Evolutionary conservation across 1,140 invertebrate genomes (phyloP), one percentile per base, ranked within the genome.

Genomic region (Centruroides vittatus): DNA sequence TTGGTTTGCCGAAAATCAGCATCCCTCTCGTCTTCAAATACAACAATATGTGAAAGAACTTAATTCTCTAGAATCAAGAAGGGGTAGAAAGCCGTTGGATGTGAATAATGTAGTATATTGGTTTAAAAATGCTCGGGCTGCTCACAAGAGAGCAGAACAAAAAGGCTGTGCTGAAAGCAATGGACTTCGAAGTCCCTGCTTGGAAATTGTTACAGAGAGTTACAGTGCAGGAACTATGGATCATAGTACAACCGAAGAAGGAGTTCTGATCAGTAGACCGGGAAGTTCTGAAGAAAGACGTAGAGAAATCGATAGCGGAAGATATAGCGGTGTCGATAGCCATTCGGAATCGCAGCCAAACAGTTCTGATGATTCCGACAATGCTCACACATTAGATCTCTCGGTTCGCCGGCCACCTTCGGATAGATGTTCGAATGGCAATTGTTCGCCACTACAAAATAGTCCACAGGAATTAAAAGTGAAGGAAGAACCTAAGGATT

Each of bases 71-170:
- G 91, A 96, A 68, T 95, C 92, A 47, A 79, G 94, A 12, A 80
- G 89, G 62, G 93, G 93, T 8, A 78, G 90, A 50, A 95, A 96
- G 70, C 92, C 91, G 0, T 77, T 98, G 35, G 93, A 98, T 74
- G 85, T 96, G 1, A 95, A 95, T 70, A 98, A 98, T 72, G 92
- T 98, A 10, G 93, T 97, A 34, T 97, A 97, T 73, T 98, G 94
- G 94, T 98, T 98, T 73, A 98, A 98, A 75, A 98, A 98, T 72
- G 93, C 94, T 0, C 79, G 94, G 58, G 94, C 94, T 9, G 93
- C 94, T 3, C 88, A 93, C 72, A 93, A 96, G 71, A 78, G 93
- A 49, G 75, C 75, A 34, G 75, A 75, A 65, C 60, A 65, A 51
- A 61, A 58, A 41, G 64, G 61, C 35, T 65, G 59, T 34, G 53